These are phyloP conservation scores for Caretta caretta DNA, from an alignment of 2,113 vertebrate genomes.

Conservation along the genomic window DNA sequence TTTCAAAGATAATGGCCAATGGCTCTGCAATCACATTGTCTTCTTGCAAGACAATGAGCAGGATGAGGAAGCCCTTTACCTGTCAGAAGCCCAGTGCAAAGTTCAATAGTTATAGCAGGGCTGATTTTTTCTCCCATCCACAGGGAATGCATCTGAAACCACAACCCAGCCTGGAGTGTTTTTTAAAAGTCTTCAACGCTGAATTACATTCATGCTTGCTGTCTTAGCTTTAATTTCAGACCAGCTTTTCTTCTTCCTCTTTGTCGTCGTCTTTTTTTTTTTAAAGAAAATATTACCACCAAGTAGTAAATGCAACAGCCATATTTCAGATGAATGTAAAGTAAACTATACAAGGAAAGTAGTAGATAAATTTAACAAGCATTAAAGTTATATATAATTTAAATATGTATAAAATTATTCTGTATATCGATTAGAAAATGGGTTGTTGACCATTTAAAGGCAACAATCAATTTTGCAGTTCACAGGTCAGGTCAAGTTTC, in stretches of 20 bases:
- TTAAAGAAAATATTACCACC: slow-evolving; percentile 39
- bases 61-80: background rate
- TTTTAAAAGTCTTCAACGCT: slow-evolving; percentile 19
- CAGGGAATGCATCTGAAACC: slow-evolving; percentile 29
- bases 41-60: background rate
- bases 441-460: slow-evolving; percentile 86
- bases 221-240: slow-evolving; percentile 25
- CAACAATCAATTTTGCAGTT: slow-evolving; percentile 88
- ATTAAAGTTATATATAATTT: slow-evolving; percentile 91
- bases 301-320: slow-evolving; percentile 72
- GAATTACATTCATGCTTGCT: background rate
- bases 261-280: background rate
- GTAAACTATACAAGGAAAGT: slow-evolving; percentile 77
- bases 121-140: background rate
- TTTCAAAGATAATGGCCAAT: too few species aligned
- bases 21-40: too few species aligned
- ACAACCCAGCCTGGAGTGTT: background rate
- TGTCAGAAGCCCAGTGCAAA: background rate
- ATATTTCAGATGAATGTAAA: slow-evolving; percentile 70
- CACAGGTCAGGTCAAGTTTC: slow-evolving; percentile 90
- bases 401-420: slow-evolving; percentile 89
- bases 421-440: slow-evolving; percentile 88
- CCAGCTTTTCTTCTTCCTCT: slow-evolving; percentile 2
- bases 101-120: slow-evolving; percentile 26
- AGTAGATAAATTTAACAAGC: slow-evolving; percentile 87